Evolutionary conservation across 1,140 invertebrate genomes (phyloP), one percentile per base, ranked within the genome.

Genomic region (Temnothorax curvispinosus): DNA sequence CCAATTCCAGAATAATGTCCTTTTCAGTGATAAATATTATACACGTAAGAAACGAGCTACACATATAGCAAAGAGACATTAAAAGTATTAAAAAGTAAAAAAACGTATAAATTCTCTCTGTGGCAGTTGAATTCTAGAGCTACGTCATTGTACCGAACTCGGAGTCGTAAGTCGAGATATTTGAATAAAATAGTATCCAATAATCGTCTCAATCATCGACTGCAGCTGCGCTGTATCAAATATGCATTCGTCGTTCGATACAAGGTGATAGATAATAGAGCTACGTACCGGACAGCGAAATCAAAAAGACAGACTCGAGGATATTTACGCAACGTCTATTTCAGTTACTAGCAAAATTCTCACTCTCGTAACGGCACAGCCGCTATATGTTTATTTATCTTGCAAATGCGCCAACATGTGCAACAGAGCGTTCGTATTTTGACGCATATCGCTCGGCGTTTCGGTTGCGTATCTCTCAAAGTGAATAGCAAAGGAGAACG

Each of bases 301-400:
- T 82, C 8, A 47, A 81, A 87, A 84, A 72, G n/a, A 58, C 5
- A 41, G 15, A 44, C 27, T 27, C 56, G 38, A 15, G 15, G 3
- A 50, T 78, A 89, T 87, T 90, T 89, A 50, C 47, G 62, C 62
- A 41, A 74, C 38, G 65, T 67, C 88, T 90, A 90, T 89, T 89
- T 89, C 85, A 77, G 72, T 38, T 38, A 56, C 74, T 54, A 62
- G 47, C 50, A 67, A 85, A 88, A 88, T 78, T 62, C 60, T 74
- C 75, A 50, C 47, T 62, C 54, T 21, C 56, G 18, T 38, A 9
- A 41, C 69, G 27, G 27, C 13, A 18, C 44, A n/a, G 41, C 18
- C 27, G 27, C 52, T 82, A 56, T 44, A 69, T 74, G 41, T 84
- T 84, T 84, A 84, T 84, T 84, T 84, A 74, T 75, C 54, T 75